Evolutionary conservation across 2,797 vertebrate species (phyloP).

Genomic region (Scleropages formosus): DNA sequence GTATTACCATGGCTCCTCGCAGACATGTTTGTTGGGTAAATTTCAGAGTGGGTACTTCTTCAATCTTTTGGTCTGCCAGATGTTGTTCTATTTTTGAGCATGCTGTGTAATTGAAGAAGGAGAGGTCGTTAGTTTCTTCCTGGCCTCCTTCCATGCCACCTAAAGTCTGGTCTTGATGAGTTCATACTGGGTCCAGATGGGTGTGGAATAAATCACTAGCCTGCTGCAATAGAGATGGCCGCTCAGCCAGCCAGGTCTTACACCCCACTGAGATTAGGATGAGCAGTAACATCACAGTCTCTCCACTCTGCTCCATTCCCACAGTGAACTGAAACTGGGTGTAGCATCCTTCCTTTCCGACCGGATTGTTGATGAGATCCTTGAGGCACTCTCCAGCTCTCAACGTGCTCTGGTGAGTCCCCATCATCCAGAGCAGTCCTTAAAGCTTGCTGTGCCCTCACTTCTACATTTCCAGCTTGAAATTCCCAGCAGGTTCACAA

Average conservation of each 20-base stretch:
- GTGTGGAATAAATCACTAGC: no score
- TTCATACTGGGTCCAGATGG: not conserved
- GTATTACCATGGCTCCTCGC: not conserved
- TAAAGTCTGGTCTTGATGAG: no score
- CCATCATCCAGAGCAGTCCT: no score
- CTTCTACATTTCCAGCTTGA: no score
- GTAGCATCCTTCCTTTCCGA: constrained; percentile 94
- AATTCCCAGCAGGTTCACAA: no score
- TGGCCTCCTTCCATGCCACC: no score
- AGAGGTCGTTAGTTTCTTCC: not conserved
- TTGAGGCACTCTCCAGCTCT: constrained; percentile 86
- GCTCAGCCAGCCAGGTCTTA: no score
- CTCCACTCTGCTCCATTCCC: constrained; percentile 22
- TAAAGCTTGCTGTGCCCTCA: no score
- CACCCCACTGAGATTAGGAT: not conserved
- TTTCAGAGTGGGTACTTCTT: not conserved
- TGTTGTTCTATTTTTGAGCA: not conserved
- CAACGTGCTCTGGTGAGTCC: constrained; percentile 85
- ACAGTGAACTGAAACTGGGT: constrained; percentile 91
- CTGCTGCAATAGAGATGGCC: no score
- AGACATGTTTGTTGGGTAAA: not conserved
- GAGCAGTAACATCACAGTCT: not conserved
- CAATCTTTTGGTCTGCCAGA: no score
- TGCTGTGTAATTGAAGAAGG: not conserved
- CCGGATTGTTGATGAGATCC: constrained; percentile 91